Evolutionary conservation across 2,797 vertebrate species (phyloP).

Genomic region (Hippoglossus hippoglossus): DNA sequence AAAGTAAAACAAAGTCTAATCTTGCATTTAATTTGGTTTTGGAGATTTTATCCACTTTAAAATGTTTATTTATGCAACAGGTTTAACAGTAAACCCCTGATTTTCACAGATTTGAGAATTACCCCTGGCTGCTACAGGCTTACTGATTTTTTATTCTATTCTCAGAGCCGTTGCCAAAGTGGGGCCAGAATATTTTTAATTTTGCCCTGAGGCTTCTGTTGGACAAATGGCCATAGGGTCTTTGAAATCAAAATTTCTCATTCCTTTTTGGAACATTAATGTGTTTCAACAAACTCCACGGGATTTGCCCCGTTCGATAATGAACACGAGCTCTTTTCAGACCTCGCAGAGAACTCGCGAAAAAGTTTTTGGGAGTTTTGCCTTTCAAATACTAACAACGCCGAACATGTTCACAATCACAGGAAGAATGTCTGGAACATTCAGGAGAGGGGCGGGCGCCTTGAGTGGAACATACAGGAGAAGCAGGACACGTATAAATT

Average conservation of each 20-base stretch:
- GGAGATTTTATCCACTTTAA: not conserved
- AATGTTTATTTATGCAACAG: conserved; percentile 2
- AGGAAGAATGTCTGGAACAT: too few relatives aligned
- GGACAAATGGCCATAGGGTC: not conserved
- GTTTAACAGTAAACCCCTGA: not conserved
- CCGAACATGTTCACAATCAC: too few relatives aligned
- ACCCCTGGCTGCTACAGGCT: too few relatives aligned
- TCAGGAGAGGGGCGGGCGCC: too few relatives aligned
- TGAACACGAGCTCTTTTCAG: not conserved
- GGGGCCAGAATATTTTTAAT: not conserved
- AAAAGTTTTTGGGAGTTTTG: too few relatives aligned
- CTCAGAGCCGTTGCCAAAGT: not conserved
- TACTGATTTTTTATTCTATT: too few relatives aligned
- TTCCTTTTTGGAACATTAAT: not conserved
- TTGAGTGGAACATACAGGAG: too few relatives aligned
- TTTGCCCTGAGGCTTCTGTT: not conserved
- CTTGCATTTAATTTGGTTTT: not conserved
- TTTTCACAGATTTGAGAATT: not conserved
- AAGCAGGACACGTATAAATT: too few relatives aligned
- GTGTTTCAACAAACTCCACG: not conserved
- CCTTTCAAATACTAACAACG: too few relatives aligned
- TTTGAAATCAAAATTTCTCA: not conserved
- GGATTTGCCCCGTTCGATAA: not conserved
- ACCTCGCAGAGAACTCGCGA: too few relatives aligned
- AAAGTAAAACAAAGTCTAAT: not conserved